Evolutionary conservation across 2,797 vertebrate genomes (phyloP).

Genomic region (Thamnophis elegans): DNA sequence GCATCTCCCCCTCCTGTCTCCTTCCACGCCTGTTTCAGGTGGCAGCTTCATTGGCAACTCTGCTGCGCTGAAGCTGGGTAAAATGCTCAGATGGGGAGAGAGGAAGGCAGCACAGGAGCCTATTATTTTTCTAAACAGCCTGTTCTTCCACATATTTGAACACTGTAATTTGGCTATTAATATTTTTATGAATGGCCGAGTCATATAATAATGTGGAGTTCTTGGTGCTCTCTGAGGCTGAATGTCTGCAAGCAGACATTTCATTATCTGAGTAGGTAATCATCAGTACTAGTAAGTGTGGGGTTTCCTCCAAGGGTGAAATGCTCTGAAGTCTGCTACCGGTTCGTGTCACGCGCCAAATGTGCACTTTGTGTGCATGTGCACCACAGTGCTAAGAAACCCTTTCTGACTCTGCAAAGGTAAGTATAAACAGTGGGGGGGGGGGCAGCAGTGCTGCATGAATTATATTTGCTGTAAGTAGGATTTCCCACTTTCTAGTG

Average conservation of each 20-base stretch:
- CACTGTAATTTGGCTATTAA: not conserved
- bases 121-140: not conserved
- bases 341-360: no score
- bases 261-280: not conserved
- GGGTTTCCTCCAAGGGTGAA: no score
- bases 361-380: no score
- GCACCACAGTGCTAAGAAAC: no score
- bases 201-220: not conserved
- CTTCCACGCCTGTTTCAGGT: not conserved
- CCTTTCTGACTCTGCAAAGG: no score
- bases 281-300: not conserved
- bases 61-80: not conserved
- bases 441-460: no score
- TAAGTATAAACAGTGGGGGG: no score
- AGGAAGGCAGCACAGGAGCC: not conserved
- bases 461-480: no score
- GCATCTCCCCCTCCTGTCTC: not conserved
- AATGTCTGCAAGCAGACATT: not conserved
- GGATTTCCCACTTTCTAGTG: no score
- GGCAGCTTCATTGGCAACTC: not conserved
- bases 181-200: not conserved
- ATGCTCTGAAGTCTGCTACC: no score
- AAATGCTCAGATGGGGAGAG: not conserved
- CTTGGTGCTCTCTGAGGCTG: not conserved
- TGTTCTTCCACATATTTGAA: not conserved